Conservation (phyloP, 2,113 vertebrate genomes). For the Rhabdomys dilectus region DNA sequence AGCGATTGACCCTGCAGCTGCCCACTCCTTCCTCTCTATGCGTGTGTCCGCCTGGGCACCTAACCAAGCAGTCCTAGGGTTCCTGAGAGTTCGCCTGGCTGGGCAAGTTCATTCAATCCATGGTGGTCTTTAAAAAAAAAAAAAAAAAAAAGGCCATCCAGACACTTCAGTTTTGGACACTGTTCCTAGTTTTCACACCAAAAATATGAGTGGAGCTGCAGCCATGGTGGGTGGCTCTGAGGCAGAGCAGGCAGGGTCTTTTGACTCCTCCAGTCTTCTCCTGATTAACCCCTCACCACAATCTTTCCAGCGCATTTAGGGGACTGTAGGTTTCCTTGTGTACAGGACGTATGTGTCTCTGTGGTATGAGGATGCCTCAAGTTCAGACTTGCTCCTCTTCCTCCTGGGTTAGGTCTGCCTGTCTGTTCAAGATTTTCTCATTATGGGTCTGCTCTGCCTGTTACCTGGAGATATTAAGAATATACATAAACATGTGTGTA, state of each 20-base stretch:
- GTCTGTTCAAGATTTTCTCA: background rate
- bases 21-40: background rate
- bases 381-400: background rate
- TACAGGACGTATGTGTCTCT: background rate
- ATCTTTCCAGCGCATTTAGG: background rate
- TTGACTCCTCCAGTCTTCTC: background rate
- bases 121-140: background rate
- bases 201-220: background rate
- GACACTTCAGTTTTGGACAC: background rate
- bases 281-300: background rate
- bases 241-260: background rate
- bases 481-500: background rate
- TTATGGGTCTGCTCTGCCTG: background rate
- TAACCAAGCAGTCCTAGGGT: background rate
- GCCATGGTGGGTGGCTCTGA: background rate
- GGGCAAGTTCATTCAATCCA: conserved; percentile 50
- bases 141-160: background rate
- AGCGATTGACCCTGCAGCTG: background rate
- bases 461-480: background rate
- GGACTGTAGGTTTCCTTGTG: background rate
- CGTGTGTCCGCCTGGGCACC: background rate
- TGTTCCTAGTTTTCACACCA: background rate
- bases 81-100: conserved; percentile 25
- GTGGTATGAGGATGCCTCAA: background rate
- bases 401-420: background rate